These are phyloP conservation scores for Hirtodrosophila histrioides DNA, from an alignment of 2,888 invertebrate species.

Conservation along the genomic window DNA sequence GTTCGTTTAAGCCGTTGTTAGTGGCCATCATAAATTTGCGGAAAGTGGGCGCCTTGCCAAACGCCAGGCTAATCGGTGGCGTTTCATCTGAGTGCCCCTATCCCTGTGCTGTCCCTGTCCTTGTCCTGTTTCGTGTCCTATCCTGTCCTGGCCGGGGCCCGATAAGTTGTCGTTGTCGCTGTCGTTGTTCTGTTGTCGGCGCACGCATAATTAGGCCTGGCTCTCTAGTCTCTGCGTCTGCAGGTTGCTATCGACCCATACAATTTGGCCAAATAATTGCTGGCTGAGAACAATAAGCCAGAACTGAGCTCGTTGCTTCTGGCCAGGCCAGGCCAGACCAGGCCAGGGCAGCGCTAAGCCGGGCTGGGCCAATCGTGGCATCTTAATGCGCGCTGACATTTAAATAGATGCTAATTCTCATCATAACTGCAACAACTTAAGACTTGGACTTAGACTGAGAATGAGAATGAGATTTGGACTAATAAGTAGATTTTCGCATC, in stretches of 20 bases:
- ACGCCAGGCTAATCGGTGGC: constrained; percentile 72
- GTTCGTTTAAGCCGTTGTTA: constrained; percentile 63
- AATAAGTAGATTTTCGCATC: constrained; percentile 28
- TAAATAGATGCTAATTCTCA: constrained; percentile 76
- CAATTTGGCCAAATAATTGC: constrained; percentile 70
- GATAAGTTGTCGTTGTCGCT: constrained; percentile 15
- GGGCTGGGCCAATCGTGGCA: constrained; percentile 64
- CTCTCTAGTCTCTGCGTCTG: constrained; percentile 20
- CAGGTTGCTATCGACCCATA: constrained; percentile 42
- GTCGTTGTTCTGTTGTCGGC: constrained; percentile 60
- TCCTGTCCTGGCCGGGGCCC: constrained; percentile 11
- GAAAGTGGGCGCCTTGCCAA: constrained; percentile 56
- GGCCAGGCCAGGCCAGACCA: neutral
- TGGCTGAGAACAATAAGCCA: constrained; percentile 62
- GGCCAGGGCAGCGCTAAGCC: neutral
- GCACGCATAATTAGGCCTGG: constrained; percentile 74
- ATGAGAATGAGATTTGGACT: neutral
- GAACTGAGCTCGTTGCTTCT: constrained; percentile 36
- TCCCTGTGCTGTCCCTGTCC: constrained; percentile 8
- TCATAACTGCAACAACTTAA: constrained; percentile 60
- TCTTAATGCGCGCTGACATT: constrained; percentile 73
- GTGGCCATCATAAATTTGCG: constrained; percentile 74
- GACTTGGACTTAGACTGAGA: neutral
- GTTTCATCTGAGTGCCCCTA: constrained; percentile 63
- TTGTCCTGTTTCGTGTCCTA: constrained; percentile 9